Evolutionary conservation across 2,888 invertebrate species (phyloP).

Genomic region (Nycteola revayana): DNA sequence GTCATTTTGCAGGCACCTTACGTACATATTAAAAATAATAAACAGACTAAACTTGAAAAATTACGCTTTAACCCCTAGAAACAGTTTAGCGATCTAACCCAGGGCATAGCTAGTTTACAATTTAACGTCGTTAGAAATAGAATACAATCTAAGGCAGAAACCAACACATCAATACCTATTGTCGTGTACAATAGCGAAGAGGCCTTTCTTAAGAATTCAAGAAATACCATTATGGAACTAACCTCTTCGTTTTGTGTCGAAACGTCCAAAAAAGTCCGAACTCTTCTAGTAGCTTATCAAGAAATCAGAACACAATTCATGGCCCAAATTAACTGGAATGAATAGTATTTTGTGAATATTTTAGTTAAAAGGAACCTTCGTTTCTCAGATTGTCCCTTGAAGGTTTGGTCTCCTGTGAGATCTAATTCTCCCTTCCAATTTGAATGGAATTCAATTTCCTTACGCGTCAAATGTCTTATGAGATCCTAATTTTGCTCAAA

Average conservation of each 20-base stretch:
- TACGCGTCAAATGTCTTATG: constrained; percentile 65
- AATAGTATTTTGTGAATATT: constrained; percentile 27
- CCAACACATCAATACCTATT: too few species aligned
- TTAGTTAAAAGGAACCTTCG: constrained; percentile 9
- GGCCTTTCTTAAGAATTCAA: constrained; percentile 22
- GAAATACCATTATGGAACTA: constrained; percentile 21
- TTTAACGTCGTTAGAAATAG: too few species aligned
- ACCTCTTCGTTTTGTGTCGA: constrained; percentile 16
- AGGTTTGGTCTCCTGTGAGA: constrained; percentile 38
- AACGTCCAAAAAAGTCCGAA: constrained; percentile 27
- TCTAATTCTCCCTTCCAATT: constrained; percentile 65
- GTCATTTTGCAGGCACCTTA: too few species aligned
- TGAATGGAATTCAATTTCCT: constrained; percentile 61
- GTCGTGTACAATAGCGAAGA: too few species aligned
- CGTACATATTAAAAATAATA: too few species aligned
- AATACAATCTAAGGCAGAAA: too few species aligned
- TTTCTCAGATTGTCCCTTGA: too few species aligned
- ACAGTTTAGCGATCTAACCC: too few species aligned
- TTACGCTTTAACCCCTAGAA: too few species aligned
- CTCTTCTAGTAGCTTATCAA: constrained; percentile 25
- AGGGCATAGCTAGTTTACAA: too few species aligned
- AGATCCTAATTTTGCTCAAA: constrained; percentile 65
- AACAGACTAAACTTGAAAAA: too few species aligned
- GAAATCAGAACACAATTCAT: constrained; percentile 34
- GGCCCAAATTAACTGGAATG: constrained; percentile 33